These are phyloP conservation scores for Campylorhamphus procurvoides DNA, from an alignment of 2,113 vertebrate genomes.

Conservation along the genomic window DNA sequence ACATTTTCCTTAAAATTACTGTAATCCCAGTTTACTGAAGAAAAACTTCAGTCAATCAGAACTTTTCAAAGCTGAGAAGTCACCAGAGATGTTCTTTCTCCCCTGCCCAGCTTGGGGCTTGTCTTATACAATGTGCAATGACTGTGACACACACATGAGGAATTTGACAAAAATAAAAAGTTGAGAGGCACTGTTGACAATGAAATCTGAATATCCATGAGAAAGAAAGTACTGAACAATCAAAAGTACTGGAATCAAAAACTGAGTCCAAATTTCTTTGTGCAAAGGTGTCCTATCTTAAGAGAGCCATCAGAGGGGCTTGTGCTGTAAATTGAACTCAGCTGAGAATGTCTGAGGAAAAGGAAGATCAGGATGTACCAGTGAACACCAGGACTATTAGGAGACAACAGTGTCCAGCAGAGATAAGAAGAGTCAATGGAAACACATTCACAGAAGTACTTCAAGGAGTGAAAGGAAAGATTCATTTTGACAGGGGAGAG, in stretches of 20 bases:
- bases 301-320: background rate
- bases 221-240: background rate
- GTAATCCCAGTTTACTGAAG: background rate
- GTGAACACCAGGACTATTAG: background rate
- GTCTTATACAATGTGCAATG: background rate
- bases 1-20: background rate
- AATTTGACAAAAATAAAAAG: background rate
- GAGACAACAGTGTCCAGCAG: background rate
- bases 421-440: background rate
- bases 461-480: background rate
- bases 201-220: background rate
- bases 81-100: background rate
- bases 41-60: background rate
- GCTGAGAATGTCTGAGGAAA: background rate
- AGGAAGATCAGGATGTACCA: background rate
- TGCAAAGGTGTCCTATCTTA: background rate
- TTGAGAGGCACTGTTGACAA: background rate
- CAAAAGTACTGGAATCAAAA: background rate
- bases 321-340: background rate
- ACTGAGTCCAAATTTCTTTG: background rate
- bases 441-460: background rate
- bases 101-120: background rate
- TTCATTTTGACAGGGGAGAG: background rate
- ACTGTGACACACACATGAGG: background rate
- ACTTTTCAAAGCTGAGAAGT: background rate